Evolutionary conservation across 1,140 invertebrate genomes (phyloP), one percentile per base, ranked within the genome.

Genomic region (Hylaeus anthracinus): DNA sequence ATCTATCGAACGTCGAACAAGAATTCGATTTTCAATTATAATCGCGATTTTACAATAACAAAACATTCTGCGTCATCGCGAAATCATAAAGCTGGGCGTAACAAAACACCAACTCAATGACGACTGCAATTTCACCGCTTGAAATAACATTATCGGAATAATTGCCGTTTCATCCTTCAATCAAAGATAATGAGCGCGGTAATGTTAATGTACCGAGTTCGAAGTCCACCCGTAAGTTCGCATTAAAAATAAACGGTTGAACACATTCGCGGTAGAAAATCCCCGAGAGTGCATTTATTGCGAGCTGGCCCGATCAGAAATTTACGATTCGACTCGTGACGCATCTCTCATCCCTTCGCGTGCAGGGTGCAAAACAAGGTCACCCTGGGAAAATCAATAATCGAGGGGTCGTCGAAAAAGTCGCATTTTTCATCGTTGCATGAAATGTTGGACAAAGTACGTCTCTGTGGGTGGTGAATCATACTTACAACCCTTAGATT

Each of bases 301-400:
- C 26, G 5, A 1, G 6, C 10, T 1, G 9, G n/a, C 15, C n/a
- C 1, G 6, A 41, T 56, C 37, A 5, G 1, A 5, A 39, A 39
- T 55, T 55, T n/a, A 5, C n/a, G n/a, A 56, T 41, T 55, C 53
- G 10, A 41, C 5, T 55, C 12, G n/a, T 12, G 45, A 43, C 9
- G 41, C 15, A n/a, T 48, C 5, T 6, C 45, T 15, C 4, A 12
- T 41, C 51, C 51, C 51, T 37, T 8, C 10, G 45, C 8, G 10
- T 5, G 6, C 65, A 55, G 70, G 51, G 8, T 2, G 2, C 45
- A 9, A 41, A 79, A 66, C 53, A 56, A 55, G 77, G 71, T 79
- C 77, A 65, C 51, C 64, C 26, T 14, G 41, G 6, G 51, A 79
- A 51, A 73, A 73, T 79, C 77, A 60, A 79, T 79, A 66, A 66